phyloP scores from a whole-genome alignment of 2,888 invertebrate genomes.

The Baccha elongata region DNA sequence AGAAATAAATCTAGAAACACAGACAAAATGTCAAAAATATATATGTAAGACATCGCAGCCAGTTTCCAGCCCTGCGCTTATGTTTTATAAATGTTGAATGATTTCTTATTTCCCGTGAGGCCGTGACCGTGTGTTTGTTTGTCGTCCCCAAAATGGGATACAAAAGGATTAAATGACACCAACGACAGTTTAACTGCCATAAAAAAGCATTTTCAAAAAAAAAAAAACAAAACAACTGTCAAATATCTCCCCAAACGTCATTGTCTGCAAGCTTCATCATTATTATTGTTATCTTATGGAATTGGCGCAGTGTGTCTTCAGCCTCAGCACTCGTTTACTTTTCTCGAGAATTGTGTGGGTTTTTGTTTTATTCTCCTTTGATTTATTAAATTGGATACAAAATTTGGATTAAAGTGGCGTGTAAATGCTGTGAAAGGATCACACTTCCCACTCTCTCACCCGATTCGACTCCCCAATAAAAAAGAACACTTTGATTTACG shows the following conservation, averaged over 20 bases:
- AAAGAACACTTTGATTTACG: conserved; percentile 61
- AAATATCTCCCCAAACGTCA: conserved; percentile 17
- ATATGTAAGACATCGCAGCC: conserved; percentile 1
- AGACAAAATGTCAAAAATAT: conserved; percentile 37
- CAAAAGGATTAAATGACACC: conserved; percentile 67
- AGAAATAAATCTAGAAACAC: conserved; percentile 56
- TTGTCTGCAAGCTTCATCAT: background rate
- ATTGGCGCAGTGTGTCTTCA: conserved; percentile 5
- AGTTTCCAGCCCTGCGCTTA: background rate
- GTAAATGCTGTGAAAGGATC: conserved; percentile 64
- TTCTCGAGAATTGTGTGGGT: conserved; percentile 1
- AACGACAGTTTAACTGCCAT: conserved; percentile 67
- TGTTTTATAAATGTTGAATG: conserved; percentile 22
- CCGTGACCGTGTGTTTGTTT: conserved; percentile 5
- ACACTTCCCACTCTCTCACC: conserved; percentile 23
- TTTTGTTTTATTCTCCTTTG: conserved; percentile 28
- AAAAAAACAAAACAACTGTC: conserved; percentile 16
- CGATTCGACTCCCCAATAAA: conserved; percentile 1
- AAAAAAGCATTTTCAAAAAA: background rate
- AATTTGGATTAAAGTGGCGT: conserved; percentile 70
- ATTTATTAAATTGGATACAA: conserved; percentile 71
- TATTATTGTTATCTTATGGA: background rate
- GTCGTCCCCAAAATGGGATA: background rate
- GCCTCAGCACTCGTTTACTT: background rate
- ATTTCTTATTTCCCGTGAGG: conserved; percentile 24